Evolutionary conservation across 2,888 invertebrate genomes (phyloP).

Genomic region (Girardia tigrina): DNA sequence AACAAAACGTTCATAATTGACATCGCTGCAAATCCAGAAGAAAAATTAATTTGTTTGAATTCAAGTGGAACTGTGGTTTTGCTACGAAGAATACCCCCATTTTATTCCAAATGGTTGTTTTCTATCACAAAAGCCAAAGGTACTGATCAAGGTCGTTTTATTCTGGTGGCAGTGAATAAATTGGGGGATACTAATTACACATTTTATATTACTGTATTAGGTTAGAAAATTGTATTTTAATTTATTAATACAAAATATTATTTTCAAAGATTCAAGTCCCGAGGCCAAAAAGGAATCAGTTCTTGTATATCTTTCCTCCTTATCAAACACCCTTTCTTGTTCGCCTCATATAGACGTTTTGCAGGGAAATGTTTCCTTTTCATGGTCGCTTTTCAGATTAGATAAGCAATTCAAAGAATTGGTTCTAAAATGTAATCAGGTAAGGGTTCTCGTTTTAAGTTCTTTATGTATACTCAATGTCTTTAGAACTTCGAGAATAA

Average conservation of each 20-base stretch:
- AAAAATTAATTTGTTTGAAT: neutral
- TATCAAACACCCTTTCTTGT: neutral
- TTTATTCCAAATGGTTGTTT: neutral
- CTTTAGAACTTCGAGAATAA: no score
- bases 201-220: neutral
- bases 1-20: slow-evolving; percentile 4
- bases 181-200: neutral
- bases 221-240: no score
- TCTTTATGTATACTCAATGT: no score
- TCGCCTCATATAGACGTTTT: neutral
- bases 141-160: neutral
- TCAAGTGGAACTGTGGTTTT: neutral
- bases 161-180: neutral
- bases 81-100: neutral
- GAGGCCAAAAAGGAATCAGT: neutral
- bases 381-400: neutral
- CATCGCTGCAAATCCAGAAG: neutral
- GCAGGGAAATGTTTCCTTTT: neutral
- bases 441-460: no score
- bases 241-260: neutral
- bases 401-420: neutral
- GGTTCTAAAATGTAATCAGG: neutral
- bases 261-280: neutral
- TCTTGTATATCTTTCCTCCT: neutral
- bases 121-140: neutral